These are phyloP conservation scores for Pristionchus arcanus DNA, from an alignment of 2,888 invertebrate species.

Conservation along the genomic window DNA sequence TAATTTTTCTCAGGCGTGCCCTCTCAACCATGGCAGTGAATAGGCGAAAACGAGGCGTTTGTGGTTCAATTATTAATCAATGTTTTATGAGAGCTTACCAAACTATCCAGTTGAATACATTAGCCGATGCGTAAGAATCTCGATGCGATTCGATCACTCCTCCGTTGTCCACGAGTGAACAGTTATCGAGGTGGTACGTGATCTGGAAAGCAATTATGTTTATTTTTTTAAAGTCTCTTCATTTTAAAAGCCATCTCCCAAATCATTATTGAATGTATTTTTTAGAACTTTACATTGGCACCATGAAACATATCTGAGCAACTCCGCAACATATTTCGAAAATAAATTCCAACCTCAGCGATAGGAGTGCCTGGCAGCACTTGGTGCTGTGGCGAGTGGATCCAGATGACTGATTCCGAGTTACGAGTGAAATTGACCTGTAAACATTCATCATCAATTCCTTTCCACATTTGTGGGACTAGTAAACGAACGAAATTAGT, in stretches of 20 bases:
- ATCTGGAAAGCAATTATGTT: conserved; percentile 82
- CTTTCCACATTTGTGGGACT: no score
- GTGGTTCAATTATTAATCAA: no score
- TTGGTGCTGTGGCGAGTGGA: conserved; percentile 77
- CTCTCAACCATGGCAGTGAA: no score
- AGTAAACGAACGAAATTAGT: background rate
- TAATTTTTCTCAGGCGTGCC: no score
- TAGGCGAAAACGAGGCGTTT: no score
- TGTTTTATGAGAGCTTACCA: conserved; percentile 66
- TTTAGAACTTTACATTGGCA: background rate
- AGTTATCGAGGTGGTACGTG: conserved; percentile 90
- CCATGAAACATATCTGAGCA: no score
- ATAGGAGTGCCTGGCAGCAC: conserved; percentile 83
- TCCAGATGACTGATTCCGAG: conserved; percentile 78
- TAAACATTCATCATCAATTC: no score
- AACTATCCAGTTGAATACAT: conserved; percentile 93
- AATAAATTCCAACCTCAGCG: conserved; percentile 86
- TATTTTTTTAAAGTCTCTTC: no score
- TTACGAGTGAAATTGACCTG: conserved; percentile 77
- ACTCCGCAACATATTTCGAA: background rate
- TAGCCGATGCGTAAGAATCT: conserved; percentile 95
- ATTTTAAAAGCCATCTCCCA: background rate
- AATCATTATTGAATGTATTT: background rate
- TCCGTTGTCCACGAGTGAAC: conserved; percentile 90
- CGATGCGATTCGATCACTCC: conserved; percentile 85